Conservation (phyloP, 2,797 vertebrate genomes). For the Lateolabrax maculatus region DNA sequence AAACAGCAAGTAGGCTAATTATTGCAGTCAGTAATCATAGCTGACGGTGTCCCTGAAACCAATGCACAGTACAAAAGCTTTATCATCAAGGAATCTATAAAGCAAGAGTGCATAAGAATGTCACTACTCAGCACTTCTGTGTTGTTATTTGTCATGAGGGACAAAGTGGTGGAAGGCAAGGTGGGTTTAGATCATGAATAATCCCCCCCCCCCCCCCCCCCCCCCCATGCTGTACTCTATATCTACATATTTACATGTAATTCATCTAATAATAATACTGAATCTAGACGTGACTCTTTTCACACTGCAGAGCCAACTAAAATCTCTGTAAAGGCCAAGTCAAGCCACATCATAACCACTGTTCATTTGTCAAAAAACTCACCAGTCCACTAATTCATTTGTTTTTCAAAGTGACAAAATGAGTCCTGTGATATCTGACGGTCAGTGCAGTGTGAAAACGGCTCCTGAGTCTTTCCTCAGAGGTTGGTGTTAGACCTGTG, state of each 20-base stretch:
- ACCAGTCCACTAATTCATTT: no score
- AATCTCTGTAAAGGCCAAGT: not conserved
- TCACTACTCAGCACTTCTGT: not conserved
- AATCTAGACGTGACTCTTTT: not conserved
- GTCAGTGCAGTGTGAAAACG: slow-evolving; percentile 4
- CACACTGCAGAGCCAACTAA: not conserved
- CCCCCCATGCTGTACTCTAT: not conserved
- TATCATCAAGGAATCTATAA: not conserved
- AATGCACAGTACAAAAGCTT: slow-evolving; percentile 11
- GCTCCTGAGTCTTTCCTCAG: not conserved
- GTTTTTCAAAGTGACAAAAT: not conserved
- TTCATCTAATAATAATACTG: no score
- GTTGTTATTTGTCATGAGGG: slow-evolving; percentile 8
- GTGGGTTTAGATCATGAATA: not conserved
- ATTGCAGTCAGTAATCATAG: slow-evolving; percentile 21
- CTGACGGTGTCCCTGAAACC: slow-evolving; percentile 16
- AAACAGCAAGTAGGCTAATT: not conserved
- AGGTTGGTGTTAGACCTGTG: slow-evolving; percentile 45
- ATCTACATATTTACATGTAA: not conserved
- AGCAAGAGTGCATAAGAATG: not conserved
- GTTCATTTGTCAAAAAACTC: not conserved
- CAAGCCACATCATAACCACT: not conserved
- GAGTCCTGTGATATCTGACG: not conserved
- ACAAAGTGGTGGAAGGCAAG: not conserved
- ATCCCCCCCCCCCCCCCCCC: not conserved